Percentiles rank a stretch among this genome's conserved stretches.
Evolutionary conservation across 2,888 invertebrate genomes (phyloP).

Genomic region (Nycteola revayana): DNA sequence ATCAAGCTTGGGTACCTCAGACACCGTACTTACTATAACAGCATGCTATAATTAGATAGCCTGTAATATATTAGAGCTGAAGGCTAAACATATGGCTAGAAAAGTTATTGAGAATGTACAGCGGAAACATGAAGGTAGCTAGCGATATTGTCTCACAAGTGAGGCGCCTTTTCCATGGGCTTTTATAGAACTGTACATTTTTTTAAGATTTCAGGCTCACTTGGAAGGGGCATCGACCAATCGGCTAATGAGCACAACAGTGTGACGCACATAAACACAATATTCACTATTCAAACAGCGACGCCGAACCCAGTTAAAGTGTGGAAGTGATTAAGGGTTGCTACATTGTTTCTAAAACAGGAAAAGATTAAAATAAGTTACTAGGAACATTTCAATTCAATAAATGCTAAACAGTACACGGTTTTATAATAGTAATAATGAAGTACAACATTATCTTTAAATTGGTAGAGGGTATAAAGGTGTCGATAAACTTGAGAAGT

Average conservation of each 20-base stretch:
- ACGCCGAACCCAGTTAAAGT: slow-evolving; percentile 60
- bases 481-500: no score
- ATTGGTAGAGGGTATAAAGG: no score
- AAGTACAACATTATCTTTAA: no score
- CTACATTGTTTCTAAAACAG: no score
- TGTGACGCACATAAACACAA: slow-evolving; percentile 81
- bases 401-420: no score
- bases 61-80: slow-evolving; percentile 21
- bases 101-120: slow-evolving; percentile 29
- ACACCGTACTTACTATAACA: slow-evolving; percentile 27
- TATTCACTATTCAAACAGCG: slow-evolving; percentile 69
- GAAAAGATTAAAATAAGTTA: no score
- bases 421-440: no score
- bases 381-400: no score
- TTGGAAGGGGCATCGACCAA: slow-evolving; percentile 70
- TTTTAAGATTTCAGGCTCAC: slow-evolving; percentile 64
- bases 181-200: slow-evolving; percentile 51
- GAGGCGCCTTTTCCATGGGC: slow-evolving; percentile 74
- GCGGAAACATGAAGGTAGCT: slow-evolving; percentile 47
- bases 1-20: slow-evolving; percentile 20
- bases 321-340: slow-evolving; percentile 35
- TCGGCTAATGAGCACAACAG: slow-evolving; percentile 75
- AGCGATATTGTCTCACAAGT: slow-evolving; percentile 77
- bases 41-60: slow-evolving; percentile 27
- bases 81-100: slow-evolving; percentile 23